Percentiles rank a stretch among this genome's conserved stretches.
phyloP scores from a whole-genome alignment of 2,113 vertebrate species.

The Salvelinus alpinus region DNA sequence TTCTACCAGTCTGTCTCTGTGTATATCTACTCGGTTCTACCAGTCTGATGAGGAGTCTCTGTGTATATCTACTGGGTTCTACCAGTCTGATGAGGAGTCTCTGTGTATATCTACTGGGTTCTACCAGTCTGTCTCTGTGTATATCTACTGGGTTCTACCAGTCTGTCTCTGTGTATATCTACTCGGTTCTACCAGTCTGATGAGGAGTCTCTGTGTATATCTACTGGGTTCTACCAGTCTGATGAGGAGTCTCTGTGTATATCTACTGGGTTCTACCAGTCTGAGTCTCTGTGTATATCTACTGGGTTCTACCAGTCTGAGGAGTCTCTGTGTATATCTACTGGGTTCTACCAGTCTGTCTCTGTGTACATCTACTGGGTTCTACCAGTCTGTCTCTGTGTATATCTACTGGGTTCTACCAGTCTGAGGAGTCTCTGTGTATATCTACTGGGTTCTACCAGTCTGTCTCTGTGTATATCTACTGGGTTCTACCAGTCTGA shows the following conservation, averaged over 20 bases:
- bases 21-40: constrained; percentile 48
- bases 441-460: constrained; percentile 57
- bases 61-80: not conserved
- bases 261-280: constrained; percentile 56
- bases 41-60: constrained; percentile 22
- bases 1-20: constrained; percentile 56
- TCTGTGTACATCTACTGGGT: too few species aligned
- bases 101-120: not conserved
- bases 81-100: constrained; percentile 68
- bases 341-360: constrained; percentile 59
- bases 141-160: constrained; percentile 56
- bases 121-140: constrained; percentile 55
- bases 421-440: too few species aligned
- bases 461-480: too few species aligned
- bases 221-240: constrained; percentile 56
- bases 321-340: too few species aligned
- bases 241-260: too few species aligned
- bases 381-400: too few species aligned
- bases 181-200: constrained; percentile 56
- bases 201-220: too few species aligned
- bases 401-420: constrained; percentile 56
- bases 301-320: constrained; percentile 56
- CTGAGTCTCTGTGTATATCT: too few species aligned
- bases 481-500: constrained; percentile 56
- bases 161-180: too few species aligned